Conservation (phyloP, 2,113 vertebrate genomes). For the Numenius arquata region DNA sequence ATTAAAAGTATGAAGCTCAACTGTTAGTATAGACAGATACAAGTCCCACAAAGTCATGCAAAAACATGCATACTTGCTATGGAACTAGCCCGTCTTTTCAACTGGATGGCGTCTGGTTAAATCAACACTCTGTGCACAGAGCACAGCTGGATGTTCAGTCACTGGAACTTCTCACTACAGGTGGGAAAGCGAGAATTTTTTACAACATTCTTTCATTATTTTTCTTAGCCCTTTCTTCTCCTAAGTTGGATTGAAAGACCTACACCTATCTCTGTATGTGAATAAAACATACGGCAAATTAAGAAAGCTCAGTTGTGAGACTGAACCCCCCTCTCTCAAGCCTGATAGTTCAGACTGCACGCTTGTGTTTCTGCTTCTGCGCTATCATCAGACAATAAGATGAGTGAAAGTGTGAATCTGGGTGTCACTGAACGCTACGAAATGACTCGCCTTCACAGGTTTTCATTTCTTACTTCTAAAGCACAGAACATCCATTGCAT, state of each 20-base stretch:
- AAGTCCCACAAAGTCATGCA: background rate
- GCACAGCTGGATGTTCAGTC: background rate
- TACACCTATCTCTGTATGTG: background rate
- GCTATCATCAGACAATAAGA: background rate
- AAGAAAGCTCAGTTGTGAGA: background rate
- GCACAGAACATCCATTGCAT: background rate
- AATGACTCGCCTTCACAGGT: background rate
- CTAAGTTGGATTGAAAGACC: background rate
- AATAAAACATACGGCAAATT: background rate
- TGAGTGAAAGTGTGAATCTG: background rate
- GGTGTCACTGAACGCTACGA: background rate
- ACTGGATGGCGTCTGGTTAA: background rate
- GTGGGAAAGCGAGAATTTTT: background rate
- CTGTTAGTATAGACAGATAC: background rate
- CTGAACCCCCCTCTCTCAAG: background rate
- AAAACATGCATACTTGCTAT: background rate
- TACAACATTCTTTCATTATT: background rate
- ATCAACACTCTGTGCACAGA: background rate
- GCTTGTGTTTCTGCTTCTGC: background rate
- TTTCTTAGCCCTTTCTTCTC: background rate
- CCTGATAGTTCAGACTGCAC: background rate
- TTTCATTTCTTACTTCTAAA: background rate
- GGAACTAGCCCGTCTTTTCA: background rate
- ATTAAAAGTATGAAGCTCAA: background rate
- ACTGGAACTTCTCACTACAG: background rate